Base-by-base conservation (phyloP, 2,113 vertebrate genomes). In the Barbus barbus region DNA sequence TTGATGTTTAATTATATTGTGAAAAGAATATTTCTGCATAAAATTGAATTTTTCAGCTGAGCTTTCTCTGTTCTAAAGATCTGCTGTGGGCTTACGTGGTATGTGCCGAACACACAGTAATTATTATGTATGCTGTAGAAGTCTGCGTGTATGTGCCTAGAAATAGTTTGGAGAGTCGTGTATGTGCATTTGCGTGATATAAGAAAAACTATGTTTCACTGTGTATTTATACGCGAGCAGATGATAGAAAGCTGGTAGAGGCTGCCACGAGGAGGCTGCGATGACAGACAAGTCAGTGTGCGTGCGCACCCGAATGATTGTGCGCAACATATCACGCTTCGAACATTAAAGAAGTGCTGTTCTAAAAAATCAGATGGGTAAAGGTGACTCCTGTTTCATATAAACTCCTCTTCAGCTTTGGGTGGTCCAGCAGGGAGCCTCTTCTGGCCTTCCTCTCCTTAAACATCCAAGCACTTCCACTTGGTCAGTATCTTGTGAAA, bases 1-100 rank as follows among this genome's bases (percentile, higher is more conserved):
- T 95, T 95, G 94, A 95, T 94, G 93, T 94, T 93, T 94, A 93
- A 94, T 95, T 93, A 91, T 94, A 94, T 93, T 94, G 93, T 95
- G 93, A 94, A 94, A 94, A 92, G 92, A 94, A 94, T 95, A 92
- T 94, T 93, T 93, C 92, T 93, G 92, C 93, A 94, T 94, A 93
- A 93, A 92, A 90, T 90, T 85, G 84, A 90, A 87, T 91, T 93
- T 90, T 91, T 81, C 79, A 89, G 91, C 89, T 91, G 92, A 88
- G 89, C 87, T 88, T 87, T 90, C 88, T 92, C 90, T 91, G 89
- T 83, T 78, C 75, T 78, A 73, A 83, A 82, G 72, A 86, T 87
- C 78, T 78, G 74, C 78, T 89, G 83, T 74, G 71, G 82, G 90
- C 88, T 89, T 86, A 48, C 31, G 77, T 82, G 48, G 76, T 67